These are phyloP conservation scores for Penaeus monodon DNA, from an alignment of 2,888 invertebrate genomes.

Conservation along the genomic window DNA sequence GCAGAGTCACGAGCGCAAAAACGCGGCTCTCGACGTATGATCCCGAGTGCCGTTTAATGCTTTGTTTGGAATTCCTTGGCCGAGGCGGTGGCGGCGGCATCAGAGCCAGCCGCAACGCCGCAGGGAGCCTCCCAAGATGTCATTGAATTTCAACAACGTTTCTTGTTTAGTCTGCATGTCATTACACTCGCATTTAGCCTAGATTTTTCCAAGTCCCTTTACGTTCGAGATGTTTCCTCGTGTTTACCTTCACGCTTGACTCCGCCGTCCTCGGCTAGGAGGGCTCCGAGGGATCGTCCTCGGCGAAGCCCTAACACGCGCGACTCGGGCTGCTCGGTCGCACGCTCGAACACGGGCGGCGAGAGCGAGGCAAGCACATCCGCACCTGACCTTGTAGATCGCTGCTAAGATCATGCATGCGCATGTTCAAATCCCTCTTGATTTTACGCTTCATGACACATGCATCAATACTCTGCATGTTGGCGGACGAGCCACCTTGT, in stretches of 20 bases:
- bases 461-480: no score
- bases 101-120: no score
- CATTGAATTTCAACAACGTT: conserved; percentile 55
- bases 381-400: no score
- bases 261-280: background rate
- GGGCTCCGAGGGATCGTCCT: background rate
- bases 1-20: no score
- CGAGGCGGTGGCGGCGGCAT: background rate
- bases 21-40: background rate
- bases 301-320: background rate
- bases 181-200: conserved; percentile 41
- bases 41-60: background rate
- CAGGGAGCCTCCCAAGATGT: conserved; percentile 35
- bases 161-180: conserved; percentile 55
- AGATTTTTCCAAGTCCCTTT: conserved; percentile 33
- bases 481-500: no score
- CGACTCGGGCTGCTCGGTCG: no score
- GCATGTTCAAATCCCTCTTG: no score
- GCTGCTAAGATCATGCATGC: background rate
- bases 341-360: no score
- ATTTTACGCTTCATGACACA: no score
- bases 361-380: no score
- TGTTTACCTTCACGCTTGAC: conserved; percentile 40
- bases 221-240: conserved; percentile 26
- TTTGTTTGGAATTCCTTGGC: background rate